phyloP scores from a whole-genome alignment of 2,797 vertebrate genomes.

The Carduelis carduelis region DNA sequence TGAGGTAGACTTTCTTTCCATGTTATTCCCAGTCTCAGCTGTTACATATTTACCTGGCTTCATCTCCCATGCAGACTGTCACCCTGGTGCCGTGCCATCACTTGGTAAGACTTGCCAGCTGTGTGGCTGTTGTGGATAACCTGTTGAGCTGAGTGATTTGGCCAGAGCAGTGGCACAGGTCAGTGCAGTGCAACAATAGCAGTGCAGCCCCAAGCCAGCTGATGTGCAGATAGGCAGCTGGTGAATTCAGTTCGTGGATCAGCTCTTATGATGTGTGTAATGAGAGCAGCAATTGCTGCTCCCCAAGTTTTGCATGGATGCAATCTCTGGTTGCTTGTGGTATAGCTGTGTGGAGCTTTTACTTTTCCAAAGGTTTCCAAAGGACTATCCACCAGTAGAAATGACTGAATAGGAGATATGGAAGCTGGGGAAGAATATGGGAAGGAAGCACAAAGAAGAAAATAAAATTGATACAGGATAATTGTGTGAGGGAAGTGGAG shows the following conservation, averaged over 20 bases:
- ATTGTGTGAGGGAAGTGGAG: background rate
- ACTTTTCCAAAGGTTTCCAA: background rate
- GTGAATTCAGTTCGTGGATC: background rate
- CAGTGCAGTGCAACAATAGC: accelerated
- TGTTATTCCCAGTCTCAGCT: background rate
- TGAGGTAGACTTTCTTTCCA: background rate
- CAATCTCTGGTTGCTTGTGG: background rate
- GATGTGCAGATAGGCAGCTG: background rate
- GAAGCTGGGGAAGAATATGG: background rate
- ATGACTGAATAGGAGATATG: background rate
- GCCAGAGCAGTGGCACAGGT: background rate
- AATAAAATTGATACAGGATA: background rate
- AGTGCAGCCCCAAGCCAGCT: background rate
- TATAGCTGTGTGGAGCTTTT: background rate
- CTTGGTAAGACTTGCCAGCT: background rate
- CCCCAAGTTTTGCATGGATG: background rate
- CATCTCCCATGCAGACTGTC: background rate
- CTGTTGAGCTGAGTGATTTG: background rate
- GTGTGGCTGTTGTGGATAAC: background rate
- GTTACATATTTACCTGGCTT: background rate
- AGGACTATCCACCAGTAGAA: background rate
- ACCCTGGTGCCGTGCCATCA: accelerated
- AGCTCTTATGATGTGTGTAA: background rate
- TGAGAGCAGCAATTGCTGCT: background rate
- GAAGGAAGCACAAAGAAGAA: background rate